Evolutionary conservation across 1,140 invertebrate species (phyloP), one percentile per base, ranked within the genome.

Genomic region (fruit fly (Drosophila melanogaster)): DNA sequence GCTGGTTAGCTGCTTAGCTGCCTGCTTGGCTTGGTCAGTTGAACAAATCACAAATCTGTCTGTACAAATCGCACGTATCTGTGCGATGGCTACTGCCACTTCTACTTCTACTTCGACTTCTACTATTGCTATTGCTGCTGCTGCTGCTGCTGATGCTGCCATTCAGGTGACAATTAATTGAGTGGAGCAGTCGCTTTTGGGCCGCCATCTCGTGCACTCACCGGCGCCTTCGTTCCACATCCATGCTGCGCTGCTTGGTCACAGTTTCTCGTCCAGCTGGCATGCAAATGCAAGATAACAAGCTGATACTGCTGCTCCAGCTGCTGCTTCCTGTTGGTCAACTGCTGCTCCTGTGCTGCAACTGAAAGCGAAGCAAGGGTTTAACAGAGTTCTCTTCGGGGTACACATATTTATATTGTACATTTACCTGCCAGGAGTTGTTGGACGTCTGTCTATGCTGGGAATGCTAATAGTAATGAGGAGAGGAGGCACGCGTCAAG

Each of bases 221-320:
- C 83, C 83, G 83, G 83, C 79, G 85, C 62, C 84, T 62, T 61
- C 83, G 78, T 79, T 87, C 83, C 66, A 76, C 83, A 64, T 87
- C 84, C 83, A 87, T 86, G 43, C 60, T 22, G 56, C 43, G 35
- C 37, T 40, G 53, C 24, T 22, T 61, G 15, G 24, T 37, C 24
- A 22, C 24, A 33, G 62, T 22, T 15, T 78, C 47, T 50, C 15
- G n/a, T 50, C 26, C 47, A 50, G 26, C n/a, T 33, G 47, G 47
- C 47, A 50, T 50, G 47, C 47, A 50, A 50, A 50, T 33, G n/a
- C 22, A n/a, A 49, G 46, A 12, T 6, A 11, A 44, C n/a, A 1
- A 15, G 46, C 7, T 10, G 24, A 26, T 17, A n/a, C 12, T 51
- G n/a, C 47, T 30, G 47, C 6, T 44, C 19, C 43, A 8, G 30